A percentile compares a stretch with the other conserved stretches of the same genome.
Evolutionary conservation across 2,888 invertebrate species (phyloP).

Genomic region (Pogonocherus hispidulus): DNA sequence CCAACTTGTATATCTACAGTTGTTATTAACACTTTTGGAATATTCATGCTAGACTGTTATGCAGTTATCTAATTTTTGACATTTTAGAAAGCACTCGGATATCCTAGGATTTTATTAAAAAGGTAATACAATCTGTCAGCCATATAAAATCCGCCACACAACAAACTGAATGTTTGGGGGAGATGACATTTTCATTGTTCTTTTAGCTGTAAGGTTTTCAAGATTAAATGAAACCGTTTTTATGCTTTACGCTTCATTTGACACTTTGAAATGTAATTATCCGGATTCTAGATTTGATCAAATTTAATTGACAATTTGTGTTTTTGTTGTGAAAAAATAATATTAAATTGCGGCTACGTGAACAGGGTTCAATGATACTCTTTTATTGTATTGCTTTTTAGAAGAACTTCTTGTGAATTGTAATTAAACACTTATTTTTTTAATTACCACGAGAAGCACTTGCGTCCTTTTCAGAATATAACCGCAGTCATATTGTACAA

Average conservation of each 20-base stretch:
- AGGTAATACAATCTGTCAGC: too few species aligned
- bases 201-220: constrained; percentile 24
- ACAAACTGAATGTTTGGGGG: too few species aligned
- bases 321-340: constrained; percentile 34
- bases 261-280: constrained; percentile 39
- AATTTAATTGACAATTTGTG: constrained; percentile 41
- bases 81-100: too few species aligned
- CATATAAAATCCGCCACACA: too few species aligned
- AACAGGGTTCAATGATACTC: constrained; percentile 6
- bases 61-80: too few species aligned
- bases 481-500: constrained; percentile 5
- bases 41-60: too few species aligned
- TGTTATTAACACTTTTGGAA: too few species aligned
- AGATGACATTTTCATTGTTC: too few species aligned
- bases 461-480: constrained; percentile 18
- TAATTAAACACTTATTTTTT: constrained; percentile 19
- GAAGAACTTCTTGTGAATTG: background rate
- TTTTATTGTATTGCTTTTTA: constrained; percentile 15
- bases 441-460: constrained; percentile 19
- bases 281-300: constrained; percentile 42
- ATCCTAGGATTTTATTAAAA: too few species aligned
- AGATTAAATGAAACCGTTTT: constrained; percentile 42
- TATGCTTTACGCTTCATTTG: constrained; percentile 44
- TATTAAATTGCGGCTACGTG: constrained; percentile 27
- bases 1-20: too few species aligned